Percentiles rank a stretch among this genome's conserved stretches.
These are phyloP conservation scores for Gobio occitaniae DNA, from an alignment of 2,797 vertebrate species.

Conservation along the genomic window DNA sequence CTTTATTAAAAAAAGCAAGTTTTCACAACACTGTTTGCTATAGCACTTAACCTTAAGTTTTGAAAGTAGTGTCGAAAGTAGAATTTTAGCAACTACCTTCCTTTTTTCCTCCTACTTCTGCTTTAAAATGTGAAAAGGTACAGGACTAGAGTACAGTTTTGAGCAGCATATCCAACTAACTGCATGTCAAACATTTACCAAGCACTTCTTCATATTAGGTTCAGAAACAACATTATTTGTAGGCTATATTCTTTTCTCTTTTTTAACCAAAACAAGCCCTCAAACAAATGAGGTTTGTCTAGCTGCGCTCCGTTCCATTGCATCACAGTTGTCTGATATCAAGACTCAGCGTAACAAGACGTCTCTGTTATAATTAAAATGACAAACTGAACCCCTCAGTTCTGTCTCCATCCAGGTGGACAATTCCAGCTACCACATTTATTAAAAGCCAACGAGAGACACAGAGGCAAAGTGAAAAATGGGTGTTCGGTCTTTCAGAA, in stretches of 20 bases:
- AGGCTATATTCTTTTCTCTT: not conserved
- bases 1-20: not conserved
- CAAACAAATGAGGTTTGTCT: slow-evolving; percentile 5
- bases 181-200: slow-evolving; percentile 12
- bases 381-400: slow-evolving; percentile 17
- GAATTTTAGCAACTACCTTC: slow-evolving; percentile 15
- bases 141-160: not conserved
- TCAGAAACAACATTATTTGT: slow-evolving; percentile 8
- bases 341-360: not conserved
- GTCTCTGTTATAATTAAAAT: not conserved
- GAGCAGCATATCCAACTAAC: not conserved
- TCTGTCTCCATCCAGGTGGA: slow-evolving; percentile 4
- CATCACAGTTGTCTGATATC: slow-evolving; percentile 15
- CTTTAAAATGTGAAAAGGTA: not conserved
- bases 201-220: not conserved
- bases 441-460: slow-evolving; percentile 19
- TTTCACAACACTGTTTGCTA: not conserved
- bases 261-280: not conserved
- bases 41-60: not conserved
- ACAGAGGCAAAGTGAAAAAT: slow-evolving; percentile 22
- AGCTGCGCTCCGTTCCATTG: slow-evolving; percentile 5
- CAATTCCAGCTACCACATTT: slow-evolving; percentile 1
- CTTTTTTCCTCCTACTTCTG: not conserved
- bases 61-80: slow-evolving; percentile 12
- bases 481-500: slow-evolving; percentile 17